Percentiles rank a stretch among this genome's conserved stretches.
Conservation (phyloP, 2,797 vertebrate species). For the Cuculus canorus region DNA sequence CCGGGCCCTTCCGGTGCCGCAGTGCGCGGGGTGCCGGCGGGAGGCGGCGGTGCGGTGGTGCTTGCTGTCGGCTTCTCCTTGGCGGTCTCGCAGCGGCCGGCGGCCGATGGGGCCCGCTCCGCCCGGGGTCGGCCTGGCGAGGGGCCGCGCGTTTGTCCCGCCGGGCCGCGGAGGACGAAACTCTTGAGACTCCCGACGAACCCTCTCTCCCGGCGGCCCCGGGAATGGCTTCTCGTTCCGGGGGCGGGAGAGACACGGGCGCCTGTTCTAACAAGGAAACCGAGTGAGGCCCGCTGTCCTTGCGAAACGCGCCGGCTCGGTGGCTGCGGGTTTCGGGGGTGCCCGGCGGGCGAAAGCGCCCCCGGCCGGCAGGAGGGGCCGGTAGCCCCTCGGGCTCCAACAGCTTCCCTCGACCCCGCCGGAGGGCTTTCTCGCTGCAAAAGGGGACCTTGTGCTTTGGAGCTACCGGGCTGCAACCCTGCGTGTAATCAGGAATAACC, state of each 20-base stretch:
- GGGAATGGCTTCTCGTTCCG: neutral
- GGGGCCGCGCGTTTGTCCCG: neutral
- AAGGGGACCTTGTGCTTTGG: neutral
- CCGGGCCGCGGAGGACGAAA: neutral
- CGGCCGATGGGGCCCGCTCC: no score
- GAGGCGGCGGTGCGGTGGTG: no score
- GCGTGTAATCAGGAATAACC: neutral
- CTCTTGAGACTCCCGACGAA: rapidly evolving
- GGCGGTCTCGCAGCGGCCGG: neutral
- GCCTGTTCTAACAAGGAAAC: neutral
- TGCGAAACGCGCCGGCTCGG: neutral
- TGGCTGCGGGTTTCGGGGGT: neutral
- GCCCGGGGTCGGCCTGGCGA: no score
- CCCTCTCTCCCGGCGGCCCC: rapidly evolving
- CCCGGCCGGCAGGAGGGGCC: no score
- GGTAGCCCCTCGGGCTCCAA: no score
- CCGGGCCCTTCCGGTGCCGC: neutral
- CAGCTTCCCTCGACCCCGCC: no score
- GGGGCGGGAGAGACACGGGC: neutral
- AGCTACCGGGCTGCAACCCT: neutral
- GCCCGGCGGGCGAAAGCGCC: no score
- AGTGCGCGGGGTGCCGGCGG: no score
- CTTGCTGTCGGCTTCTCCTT: neutral
- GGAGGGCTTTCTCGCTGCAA: no score
- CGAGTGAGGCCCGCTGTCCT: neutral